Evolutionary conservation across 2,797 vertebrate species (phyloP).

Genomic region (Microctenopoma lineatum): DNA sequence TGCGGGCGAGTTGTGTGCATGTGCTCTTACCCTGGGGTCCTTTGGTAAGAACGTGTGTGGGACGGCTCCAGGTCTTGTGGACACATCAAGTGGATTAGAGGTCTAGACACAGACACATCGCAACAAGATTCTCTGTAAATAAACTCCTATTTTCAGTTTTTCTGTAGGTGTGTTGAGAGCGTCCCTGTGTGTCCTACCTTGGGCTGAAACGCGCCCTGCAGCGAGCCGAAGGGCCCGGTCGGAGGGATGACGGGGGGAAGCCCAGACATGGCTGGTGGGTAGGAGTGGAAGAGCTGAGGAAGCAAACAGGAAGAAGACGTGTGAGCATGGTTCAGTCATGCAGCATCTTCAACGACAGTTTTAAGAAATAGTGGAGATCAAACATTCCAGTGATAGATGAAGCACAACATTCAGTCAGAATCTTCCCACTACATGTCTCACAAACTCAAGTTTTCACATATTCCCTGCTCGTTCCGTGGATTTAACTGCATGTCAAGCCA

Average conservation of each 20-base stretch:
- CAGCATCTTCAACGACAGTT: background rate
- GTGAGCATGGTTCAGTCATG: slow-evolving; percentile 27
- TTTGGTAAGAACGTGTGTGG: slow-evolving; percentile 96
- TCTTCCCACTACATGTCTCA: slow-evolving; percentile 32
- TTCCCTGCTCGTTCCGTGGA: slow-evolving; percentile 33
- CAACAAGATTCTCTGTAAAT: slow-evolving; percentile 37
- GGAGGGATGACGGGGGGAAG: slow-evolving; percentile 98
- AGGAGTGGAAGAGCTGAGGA: slow-evolving; percentile 95
- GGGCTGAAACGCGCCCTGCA: slow-evolving; percentile 98
- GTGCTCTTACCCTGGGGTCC: slow-evolving; percentile 92
- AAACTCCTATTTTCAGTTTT: slow-evolving; percentile 4
- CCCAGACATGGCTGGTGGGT: slow-evolving; percentile 95
- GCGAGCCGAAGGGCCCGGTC: slow-evolving; percentile 95
- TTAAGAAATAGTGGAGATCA: background rate
- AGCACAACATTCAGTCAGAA: slow-evolving; percentile 5
- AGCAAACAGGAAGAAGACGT: slow-evolving; percentile 69
- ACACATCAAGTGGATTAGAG: slow-evolving; percentile 95
- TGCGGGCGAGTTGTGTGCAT: background rate
- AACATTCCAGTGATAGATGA: background rate
- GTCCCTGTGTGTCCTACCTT: slow-evolving; percentile 84
- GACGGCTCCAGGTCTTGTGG: slow-evolving; percentile 92
- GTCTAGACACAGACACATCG: slow-evolving; percentile 81
- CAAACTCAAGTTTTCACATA: slow-evolving; percentile 23
- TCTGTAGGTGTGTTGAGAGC: slow-evolving; percentile 1
- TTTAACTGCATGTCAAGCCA: slow-evolving; percentile 45